These are phyloP conservation scores for Emydura subglobosa DNA, from an alignment of 2,113 vertebrate genomes.

Conservation along the genomic window DNA sequence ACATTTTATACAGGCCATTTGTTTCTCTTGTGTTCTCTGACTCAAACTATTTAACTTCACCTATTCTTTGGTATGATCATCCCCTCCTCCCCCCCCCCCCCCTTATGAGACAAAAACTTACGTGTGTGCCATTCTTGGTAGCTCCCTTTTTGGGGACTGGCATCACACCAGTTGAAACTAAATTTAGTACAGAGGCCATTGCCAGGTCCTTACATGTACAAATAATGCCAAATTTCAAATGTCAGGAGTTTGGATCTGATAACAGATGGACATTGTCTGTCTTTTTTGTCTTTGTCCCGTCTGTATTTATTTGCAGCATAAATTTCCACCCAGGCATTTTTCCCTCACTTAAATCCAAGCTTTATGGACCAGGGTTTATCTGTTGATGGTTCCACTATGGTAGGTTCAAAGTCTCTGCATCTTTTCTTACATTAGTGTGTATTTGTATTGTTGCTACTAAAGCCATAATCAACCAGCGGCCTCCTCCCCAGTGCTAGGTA, in stretches of 20 bases:
- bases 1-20: not conserved
- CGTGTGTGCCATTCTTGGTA: not conserved
- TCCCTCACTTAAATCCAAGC: not conserved
- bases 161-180: not conserved
- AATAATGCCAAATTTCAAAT: not conserved
- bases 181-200: not conserved
- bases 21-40: not conserved
- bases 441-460: not conserved
- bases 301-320: not conserved
- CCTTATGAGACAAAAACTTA: not conserved
- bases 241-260: not conserved
- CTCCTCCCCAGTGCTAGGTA: not conserved
- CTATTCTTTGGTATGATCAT: not conserved
- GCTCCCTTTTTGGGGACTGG: not conserved
- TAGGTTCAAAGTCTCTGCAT: not conserved
- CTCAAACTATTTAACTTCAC: not conserved
- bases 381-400: not conserved
- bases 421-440: not conserved
- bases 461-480: not conserved
- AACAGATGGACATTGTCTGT: not conserved
- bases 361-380: not conserved
- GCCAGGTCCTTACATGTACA: not conserved
- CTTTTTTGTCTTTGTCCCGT: not conserved
- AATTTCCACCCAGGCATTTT: not conserved
- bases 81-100: not conserved